These are phyloP conservation scores for Rhinoderma darwinii DNA, from an alignment of 2,113 vertebrate genomes.

Conservation along the genomic window DNA sequence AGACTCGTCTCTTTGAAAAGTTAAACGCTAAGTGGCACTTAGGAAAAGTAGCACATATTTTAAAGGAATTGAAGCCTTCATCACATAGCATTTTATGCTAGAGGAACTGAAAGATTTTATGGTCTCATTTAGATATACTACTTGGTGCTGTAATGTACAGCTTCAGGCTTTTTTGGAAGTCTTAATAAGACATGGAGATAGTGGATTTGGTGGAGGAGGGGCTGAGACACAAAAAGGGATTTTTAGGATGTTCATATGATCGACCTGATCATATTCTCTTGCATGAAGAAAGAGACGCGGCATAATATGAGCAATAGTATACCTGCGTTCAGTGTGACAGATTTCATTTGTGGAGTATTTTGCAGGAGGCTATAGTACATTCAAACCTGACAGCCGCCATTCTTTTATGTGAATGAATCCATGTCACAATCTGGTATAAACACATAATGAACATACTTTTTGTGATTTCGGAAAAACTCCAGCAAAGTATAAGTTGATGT, in stretches of 20 bases:
- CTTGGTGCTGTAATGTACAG: slow-evolving; percentile 38
- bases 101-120: slow-evolving; percentile 32
- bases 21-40: neutral
- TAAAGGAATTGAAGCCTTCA: slow-evolving; percentile 43
- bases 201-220: neutral
- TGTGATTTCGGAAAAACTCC: neutral
- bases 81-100: slow-evolving; percentile 27
- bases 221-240: slow-evolving; percentile 1
- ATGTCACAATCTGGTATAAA: neutral
- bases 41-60: slow-evolving; percentile 11
- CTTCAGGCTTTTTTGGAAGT: slow-evolving; percentile 29
- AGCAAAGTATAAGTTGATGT: neutral
- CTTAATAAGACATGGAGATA: slow-evolving; percentile 33
- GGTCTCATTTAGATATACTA: slow-evolving; percentile 42
- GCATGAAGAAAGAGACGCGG: neutral
- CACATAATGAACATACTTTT: too few relatives aligned
- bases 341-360: neutral
- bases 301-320: neutral
- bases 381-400: neutral
- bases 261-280: neutral
- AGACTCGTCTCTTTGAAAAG: neutral
- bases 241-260: slow-evolving; percentile 20
- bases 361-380: neutral
- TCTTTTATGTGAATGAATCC: neutral
- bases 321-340: neutral